phyloP scores from a whole-genome alignment of 2,113 vertebrate species.

The Centropristis striata region DNA sequence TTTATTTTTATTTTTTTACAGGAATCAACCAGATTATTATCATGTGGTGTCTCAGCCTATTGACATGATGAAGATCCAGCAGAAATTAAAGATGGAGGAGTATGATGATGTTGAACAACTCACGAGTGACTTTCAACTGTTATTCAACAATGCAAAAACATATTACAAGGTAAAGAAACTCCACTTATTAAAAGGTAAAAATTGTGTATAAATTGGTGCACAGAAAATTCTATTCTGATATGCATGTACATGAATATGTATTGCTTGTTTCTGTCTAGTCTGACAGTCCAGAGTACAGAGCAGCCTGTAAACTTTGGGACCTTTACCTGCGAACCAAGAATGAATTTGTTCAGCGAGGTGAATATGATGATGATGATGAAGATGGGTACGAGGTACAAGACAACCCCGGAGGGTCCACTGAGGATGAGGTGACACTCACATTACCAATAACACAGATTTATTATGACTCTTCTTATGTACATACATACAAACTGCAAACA shows the following conservation, averaged over 20 bases:
- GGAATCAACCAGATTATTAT: slow-evolving; percentile 99
- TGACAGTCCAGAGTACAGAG: slow-evolving; percentile 95
- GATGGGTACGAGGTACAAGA: slow-evolving; percentile 91
- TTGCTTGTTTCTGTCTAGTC: slow-evolving; percentile 82
- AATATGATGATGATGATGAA: slow-evolving; percentile 95
- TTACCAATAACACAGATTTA: neutral
- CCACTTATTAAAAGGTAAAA: neutral
- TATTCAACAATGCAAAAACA: slow-evolving; percentile 97
- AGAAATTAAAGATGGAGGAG: slow-evolving; percentile 99
- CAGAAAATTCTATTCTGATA: neutral
- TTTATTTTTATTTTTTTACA: slow-evolving; percentile 62
- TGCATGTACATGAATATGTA: neutral
- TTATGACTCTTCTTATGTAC: slow-evolving; percentile 1
- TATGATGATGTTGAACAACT: slow-evolving; percentile 97
- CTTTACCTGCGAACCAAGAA: slow-evolving; percentile 97
- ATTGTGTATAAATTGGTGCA: neutral
- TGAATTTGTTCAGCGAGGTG: slow-evolving; percentile 97
- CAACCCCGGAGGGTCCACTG: slow-evolving; percentile 88
- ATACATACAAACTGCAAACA: neutral
- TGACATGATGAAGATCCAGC: slow-evolving; percentile 99
- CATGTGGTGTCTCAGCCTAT: slow-evolving; percentile 98
- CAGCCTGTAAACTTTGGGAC: slow-evolving; percentile 97
- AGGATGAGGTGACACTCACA: slow-evolving; percentile 88
- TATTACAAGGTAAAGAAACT: slow-evolving; percentile 93
- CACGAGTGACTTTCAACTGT: slow-evolving; percentile 95